Percentiles rank a stretch among this genome's conserved stretches.
phyloP scores from a whole-genome alignment of 2,113 vertebrate species.

The Cephalopholis sonnerati region DNA sequence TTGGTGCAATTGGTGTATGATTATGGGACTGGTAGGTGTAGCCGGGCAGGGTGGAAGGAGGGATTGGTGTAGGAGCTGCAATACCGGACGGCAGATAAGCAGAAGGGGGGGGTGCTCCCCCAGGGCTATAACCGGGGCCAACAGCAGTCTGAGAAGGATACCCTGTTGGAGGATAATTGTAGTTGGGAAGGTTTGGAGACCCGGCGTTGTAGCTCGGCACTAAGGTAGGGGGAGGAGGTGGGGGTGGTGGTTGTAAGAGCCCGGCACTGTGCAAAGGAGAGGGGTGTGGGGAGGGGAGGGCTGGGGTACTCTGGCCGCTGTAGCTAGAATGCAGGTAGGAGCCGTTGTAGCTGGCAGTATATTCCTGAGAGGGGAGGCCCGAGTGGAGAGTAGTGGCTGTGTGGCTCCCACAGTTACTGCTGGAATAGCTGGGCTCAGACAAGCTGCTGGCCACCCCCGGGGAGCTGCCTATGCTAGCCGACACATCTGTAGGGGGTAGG shows the following conservation, averaged over 20 bases:
- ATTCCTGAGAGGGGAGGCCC: slow-evolving; percentile 98
- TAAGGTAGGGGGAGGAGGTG: slow-evolving; percentile 90
- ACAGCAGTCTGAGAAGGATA: slow-evolving; percentile 96
- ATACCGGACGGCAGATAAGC: slow-evolving; percentile 98
- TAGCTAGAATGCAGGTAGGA: slow-evolving; percentile 97
- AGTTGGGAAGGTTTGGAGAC: slow-evolving; percentile 94
- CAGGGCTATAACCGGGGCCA: slow-evolving; percentile 94
- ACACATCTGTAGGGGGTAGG: slow-evolving; percentile 94
- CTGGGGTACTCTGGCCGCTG: slow-evolving; percentile 92
- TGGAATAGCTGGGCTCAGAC: slow-evolving; percentile 95
- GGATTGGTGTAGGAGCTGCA: slow-evolving; percentile 95
- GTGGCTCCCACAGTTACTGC: slow-evolving; percentile 97
- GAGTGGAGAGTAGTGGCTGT: slow-evolving; percentile 93
- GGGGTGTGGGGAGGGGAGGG: slow-evolving; percentile 95
- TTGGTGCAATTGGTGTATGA: slow-evolving; percentile 93
- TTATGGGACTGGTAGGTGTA: slow-evolving; percentile 97
- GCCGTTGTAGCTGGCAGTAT: slow-evolving; percentile 94
- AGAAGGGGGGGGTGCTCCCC: slow-evolving; percentile 92
- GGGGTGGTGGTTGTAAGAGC: slow-evolving; percentile 93
- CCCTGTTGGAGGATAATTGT: slow-evolving; percentile 94
- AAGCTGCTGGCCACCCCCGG: slow-evolving; percentile 95
- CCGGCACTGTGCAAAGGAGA: slow-evolving; percentile 96
- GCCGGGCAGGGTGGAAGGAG: slow-evolving; percentile 93
- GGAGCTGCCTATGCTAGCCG: slow-evolving; percentile 94
- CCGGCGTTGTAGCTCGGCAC: slow-evolving; percentile 95